Evolutionary conservation across 2,113 vertebrate species (phyloP), one percentile per base, ranked within the genome.

Genomic region (Syngnathus floridae): DNA sequence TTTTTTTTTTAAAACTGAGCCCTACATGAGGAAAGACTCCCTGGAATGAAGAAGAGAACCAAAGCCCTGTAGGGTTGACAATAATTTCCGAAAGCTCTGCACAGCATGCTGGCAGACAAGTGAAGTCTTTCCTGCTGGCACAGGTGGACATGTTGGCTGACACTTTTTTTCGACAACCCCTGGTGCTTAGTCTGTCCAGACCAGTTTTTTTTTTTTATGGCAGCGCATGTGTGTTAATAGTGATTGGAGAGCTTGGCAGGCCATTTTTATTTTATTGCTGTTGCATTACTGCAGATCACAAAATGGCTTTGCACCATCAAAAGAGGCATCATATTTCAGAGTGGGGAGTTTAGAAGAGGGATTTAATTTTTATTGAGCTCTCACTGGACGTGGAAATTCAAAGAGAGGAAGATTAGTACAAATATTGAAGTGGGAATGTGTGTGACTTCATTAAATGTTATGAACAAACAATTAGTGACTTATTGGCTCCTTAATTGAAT

Each of bases 181-280:
- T 72, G 83, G 85, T 64, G 81, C 72, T 65, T 85, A 85, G 90
- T 88, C 86, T 71, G 26, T 77, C 75, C 78, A 84, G 88, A 88
- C 88, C 83, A 22, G 22, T 22, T 22, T 22, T 22, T 65, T 69
- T 74, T 78, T 84, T 83, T 90, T 85, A 31, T 82, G 72, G 79
- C 72, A 12, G 72, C 72, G 69, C 81, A 81, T 72, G 35, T 82
- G 85, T 60, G 78, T 71, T 65, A 59, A 73, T 67, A 71, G 74
- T 70, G 77, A 74, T 66, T 66, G 22, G 65, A 74, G 74, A 73
- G 63, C 62, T 62, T 67, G 72, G 65, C 77, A 40, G 74, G 26
- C 40, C 1, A 61, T 61, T 22, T 69, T 56, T 62, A 54, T 14
- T 68, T 48, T 57, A 64, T 69, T 67, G 73, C 69, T 67, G 71